Percentiles rank a stretch among this genome's conserved stretches.
Evolutionary conservation across 1,140 invertebrate genomes (phyloP).

Genomic region (Calephelis virginiensis): DNA sequence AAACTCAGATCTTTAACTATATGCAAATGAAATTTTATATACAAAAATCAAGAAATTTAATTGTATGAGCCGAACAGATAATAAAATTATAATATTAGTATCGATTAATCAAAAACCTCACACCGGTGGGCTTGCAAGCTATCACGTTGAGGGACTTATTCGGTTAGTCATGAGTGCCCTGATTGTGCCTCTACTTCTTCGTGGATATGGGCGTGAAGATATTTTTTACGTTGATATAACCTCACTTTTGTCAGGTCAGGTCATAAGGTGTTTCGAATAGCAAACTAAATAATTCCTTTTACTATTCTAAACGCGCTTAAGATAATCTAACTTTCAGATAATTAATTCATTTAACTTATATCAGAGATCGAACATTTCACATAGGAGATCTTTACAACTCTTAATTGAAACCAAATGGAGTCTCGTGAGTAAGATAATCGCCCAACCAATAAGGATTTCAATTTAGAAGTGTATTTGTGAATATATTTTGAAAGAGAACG

Average conservation of each 20-base stretch:
- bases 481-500: conserved; percentile 59
- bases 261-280: not conserved
- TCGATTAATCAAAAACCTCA: too few species aligned
- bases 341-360: conserved; percentile 74
- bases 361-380: conserved; percentile 66
- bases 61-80: too few species aligned
- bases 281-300: not conserved
- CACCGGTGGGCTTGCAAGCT: too few species aligned
- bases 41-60: too few species aligned
- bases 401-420: conserved; percentile 66
- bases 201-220: too few species aligned
- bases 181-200: too few species aligned
- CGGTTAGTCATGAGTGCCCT: too few species aligned
- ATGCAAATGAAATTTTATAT: too few species aligned
- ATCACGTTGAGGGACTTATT: too few species aligned
- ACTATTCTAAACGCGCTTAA: conserved; percentile 42
- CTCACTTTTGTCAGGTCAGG: not conserved
- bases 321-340: conserved; percentile 64
- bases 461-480: conserved; percentile 68
- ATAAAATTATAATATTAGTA: too few species aligned
- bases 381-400: conserved; percentile 72
- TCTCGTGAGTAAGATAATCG: conserved; percentile 73
- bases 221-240: too few species aligned
- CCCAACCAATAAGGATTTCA: conserved; percentile 68
- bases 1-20: too few species aligned